A percentile compares a stretch with the other conserved stretches of the same genome.
Evolutionary conservation across 2,113 vertebrate genomes (phyloP).

Genomic region (Prinia subflava): DNA sequence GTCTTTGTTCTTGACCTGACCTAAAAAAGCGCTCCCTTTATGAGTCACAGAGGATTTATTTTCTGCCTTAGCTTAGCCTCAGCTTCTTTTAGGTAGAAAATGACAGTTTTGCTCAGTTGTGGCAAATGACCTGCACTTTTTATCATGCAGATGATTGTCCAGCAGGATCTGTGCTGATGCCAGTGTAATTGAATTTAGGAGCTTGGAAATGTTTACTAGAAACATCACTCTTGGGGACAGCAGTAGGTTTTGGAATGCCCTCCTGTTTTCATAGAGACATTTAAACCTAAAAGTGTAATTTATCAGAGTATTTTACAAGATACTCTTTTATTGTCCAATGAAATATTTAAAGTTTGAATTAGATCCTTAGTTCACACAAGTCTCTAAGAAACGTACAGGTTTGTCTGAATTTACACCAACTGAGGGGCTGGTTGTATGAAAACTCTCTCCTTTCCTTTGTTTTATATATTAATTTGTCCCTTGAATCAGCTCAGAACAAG

Average conservation of each 20-base stretch:
- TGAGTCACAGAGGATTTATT: conserved; percentile 65
- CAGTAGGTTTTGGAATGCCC: background rate
- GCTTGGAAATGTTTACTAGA: background rate
- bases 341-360: background rate
- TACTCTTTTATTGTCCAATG: background rate
- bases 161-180: background rate
- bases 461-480: background rate
- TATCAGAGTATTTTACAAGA: background rate
- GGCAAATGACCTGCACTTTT: conserved; percentile 27
- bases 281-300: background rate
- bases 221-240: background rate
- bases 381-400: background rate
- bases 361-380: background rate
- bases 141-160: conserved; percentile 26
- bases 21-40: conserved; percentile 61
- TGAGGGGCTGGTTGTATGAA: background rate
- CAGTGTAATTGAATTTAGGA: conserved; percentile 7
- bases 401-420: background rate
- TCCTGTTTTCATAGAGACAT: background rate
- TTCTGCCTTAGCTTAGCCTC: conserved; percentile 50
- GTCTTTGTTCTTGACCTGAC: conserved; percentile 67
- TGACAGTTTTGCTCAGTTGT: conserved; percentile 43
- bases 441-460: background rate
- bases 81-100: conserved; percentile 60
- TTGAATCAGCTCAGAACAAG: background rate